Base-by-base conservation (phyloP, 2,888 invertebrate genomes). In the Protula sp. region DNA sequence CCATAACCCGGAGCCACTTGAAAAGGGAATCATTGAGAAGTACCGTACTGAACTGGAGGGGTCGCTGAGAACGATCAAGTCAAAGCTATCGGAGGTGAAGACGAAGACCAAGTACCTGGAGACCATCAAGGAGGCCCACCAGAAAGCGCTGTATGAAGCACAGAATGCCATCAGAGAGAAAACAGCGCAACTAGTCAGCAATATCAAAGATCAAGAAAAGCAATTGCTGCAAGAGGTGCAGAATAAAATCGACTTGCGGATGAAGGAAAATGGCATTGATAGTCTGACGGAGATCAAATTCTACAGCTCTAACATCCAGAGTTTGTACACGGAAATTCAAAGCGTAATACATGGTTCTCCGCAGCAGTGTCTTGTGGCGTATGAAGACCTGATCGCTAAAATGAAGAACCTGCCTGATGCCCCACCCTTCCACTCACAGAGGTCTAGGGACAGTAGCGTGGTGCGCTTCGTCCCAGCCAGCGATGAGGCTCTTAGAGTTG, bases 251-350 rank as follows among this genome's bases (percentile, higher is more conserved):
- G 67, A 67, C 26, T 26, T 27, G 14, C 58, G 54, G 29, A 59
- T 68, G 62, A 57, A 57, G 27, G 56, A 57, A 24, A 45, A 51
- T 9, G 66, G 66, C 2, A 5, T 65, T 30, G 66, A 67, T 9
- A 57, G 54, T n/a, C 48, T 68, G 24, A 61, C 55, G 3, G 67
- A 68, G 9, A 54, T 67, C 22, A 62, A 59, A 24, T 68, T 67
- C 55, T 59, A 59, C 45, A 58, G 57, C 31, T 27, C 38, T 3
- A 63, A 54, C 28, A 59, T 67, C 9, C 65, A 67, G 28, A 47
- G 55, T 9, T 31, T 67, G 30, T 50, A 59, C 24, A n/a, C 29
- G 1, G 67, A 67, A 24, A 57, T 66, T 2, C 63, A 59, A 38
- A 54, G 30, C 9, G 67, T 60, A 24, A 52, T 67, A 3, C 47